These are phyloP conservation scores for Watsonalla cultraria DNA, from an alignment of 2,888 invertebrate species.

Conservation along the genomic window DNA sequence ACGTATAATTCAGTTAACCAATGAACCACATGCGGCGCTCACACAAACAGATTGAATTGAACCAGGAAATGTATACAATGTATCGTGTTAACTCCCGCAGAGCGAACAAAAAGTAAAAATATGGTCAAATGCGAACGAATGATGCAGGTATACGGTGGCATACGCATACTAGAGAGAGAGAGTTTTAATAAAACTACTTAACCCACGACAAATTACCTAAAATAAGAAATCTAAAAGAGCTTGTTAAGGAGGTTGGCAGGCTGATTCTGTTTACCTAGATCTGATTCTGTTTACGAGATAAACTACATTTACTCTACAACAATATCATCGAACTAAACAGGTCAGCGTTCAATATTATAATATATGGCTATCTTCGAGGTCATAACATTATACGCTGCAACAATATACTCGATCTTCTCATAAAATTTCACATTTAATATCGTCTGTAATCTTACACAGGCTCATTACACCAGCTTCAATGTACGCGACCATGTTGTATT, in stretches of 20 bases:
- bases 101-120: slow-evolving; percentile 48
- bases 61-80: slow-evolving; percentile 53
- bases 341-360: too few species aligned
- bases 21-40: slow-evolving; percentile 63
- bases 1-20: slow-evolving; percentile 67
- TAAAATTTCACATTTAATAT: not conserved
- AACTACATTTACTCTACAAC: too few species aligned
- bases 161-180: slow-evolving; percentile 4
- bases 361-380: too few species aligned
- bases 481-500: slow-evolving; percentile 50
- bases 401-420: not conserved
- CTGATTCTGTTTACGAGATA: too few species aligned
- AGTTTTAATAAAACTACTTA: too few species aligned
- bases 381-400: too few species aligned
- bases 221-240: too few species aligned
- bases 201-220: too few species aligned
- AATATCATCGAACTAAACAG: too few species aligned
- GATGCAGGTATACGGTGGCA: slow-evolving; percentile 11
- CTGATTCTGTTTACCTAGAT: too few species aligned
- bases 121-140: slow-evolving; percentile 44
- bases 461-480: slow-evolving; percentile 27
- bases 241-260: too few species aligned
- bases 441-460: not conserved
- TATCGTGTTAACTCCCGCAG: slow-evolving; percentile 60
- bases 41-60: slow-evolving; percentile 43